Conservation (phyloP, 2,797 vertebrate genomes). For the Eidolon dupreanum region DNA sequence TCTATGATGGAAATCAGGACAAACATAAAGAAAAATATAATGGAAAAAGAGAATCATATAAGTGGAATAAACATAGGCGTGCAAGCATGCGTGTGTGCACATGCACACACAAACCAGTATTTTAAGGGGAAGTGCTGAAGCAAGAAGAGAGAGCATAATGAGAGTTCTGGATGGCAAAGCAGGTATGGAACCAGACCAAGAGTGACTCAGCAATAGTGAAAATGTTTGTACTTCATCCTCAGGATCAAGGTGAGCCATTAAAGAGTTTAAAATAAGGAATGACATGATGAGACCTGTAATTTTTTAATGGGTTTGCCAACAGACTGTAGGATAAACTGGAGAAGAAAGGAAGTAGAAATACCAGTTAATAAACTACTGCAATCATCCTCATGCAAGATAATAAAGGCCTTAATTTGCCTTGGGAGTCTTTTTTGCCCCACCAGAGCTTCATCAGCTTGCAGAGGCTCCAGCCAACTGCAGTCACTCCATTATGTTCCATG, state of each 20-base stretch:
- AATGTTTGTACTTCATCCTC: background rate
- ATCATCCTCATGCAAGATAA: background rate
- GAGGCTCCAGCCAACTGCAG: background rate
- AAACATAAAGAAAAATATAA: background rate
- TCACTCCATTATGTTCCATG: background rate
- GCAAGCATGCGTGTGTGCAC: no score
- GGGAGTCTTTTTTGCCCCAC: background rate
- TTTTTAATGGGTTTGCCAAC: conserved; percentile 27
- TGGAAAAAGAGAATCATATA: background rate
- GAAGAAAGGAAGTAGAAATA: conserved; percentile 24
- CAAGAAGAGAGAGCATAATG: background rate
- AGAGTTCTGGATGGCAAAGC: background rate
- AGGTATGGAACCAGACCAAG: background rate
- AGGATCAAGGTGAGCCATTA: background rate
- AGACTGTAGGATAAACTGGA: background rate
- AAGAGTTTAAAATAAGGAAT: conserved; percentile 10
- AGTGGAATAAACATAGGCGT: background rate
- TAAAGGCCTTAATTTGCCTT: background rate
- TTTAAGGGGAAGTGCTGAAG: background rate
- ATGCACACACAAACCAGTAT: background rate
- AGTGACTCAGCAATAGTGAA: background rate
- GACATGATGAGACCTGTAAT: background rate
- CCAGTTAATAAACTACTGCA: background rate
- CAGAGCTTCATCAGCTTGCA: background rate
- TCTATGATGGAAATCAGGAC: background rate